phyloP scores from a whole-genome alignment of 2,113 vertebrate species.

The Thamnaconus septentrionalis region DNA sequence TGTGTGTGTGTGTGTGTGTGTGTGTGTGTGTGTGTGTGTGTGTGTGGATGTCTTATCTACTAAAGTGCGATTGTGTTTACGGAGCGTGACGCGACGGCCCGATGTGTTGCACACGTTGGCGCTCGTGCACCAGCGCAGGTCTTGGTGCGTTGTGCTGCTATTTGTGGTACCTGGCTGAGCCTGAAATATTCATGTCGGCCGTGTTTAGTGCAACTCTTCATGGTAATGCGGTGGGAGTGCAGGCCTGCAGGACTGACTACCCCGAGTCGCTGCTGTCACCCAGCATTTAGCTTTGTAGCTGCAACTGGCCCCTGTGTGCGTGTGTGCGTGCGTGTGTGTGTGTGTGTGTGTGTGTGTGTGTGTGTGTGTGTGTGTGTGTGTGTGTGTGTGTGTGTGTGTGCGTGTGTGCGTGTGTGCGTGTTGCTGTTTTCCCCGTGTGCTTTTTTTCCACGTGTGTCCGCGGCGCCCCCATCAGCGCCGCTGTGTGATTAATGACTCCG shows the following conservation, averaged over 20 bases:
- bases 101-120: slow-evolving; percentile 24
- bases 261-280: slow-evolving; percentile 64
- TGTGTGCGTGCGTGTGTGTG: slow-evolving; percentile 8
- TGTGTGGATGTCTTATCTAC: too few species aligned
- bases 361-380: slow-evolving; percentile 20
- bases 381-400: slow-evolving; percentile 29
- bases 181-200: slow-evolving; percentile 30
- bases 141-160: neutral
- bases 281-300: slow-evolving; percentile 63
- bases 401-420: slow-evolving; percentile 19
- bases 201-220: slow-evolving; percentile 24
- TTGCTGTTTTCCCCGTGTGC: too few species aligned
- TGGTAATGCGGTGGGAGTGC: slow-evolving; percentile 43
- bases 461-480: slow-evolving; percentile 42
- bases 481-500: slow-evolving; percentile 67
- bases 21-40: too few species aligned
- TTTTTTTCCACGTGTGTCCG: slow-evolving; percentile 11
- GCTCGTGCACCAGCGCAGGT: neutral
- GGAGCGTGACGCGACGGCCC: slow-evolving; percentile 7
- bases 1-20: too few species aligned
- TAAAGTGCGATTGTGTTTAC: slow-evolving; percentile 24
- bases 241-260: slow-evolving; percentile 55
- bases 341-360: slow-evolving; percentile 17
- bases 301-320: slow-evolving; percentile 29
- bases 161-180: slow-evolving; percentile 46